Base-by-base conservation (phyloP, 2,113 vertebrate genomes). In the Sinocyclocheilus rhinocerous region DNA sequence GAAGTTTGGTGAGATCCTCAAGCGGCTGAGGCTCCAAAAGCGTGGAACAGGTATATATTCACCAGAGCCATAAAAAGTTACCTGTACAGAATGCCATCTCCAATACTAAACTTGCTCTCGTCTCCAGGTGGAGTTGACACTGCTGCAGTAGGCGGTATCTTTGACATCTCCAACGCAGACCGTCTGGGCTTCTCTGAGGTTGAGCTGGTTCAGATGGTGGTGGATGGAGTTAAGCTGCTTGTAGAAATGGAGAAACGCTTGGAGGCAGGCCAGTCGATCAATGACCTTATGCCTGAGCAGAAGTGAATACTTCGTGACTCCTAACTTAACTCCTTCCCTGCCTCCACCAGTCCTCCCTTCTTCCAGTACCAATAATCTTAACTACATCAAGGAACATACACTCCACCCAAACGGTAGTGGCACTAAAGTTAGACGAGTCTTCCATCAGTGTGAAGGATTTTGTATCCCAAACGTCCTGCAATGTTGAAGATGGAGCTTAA, bases 101-200 rank as follows among this genome's bases (percentile, higher is more conserved):
- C 4, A 76, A 0, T 16, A 24, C 50, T 72, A 12, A 24, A 9
- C 89, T 45, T 50, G 55, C 26, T 69, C 12, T 4, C 4, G 85
- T 61, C 81, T 18, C n/a, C 78, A 98, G 97, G 98, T 73, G 98
- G 98, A 1, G 98, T 99, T 84, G 98, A 99, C 92, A 99, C 97
- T 0, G 98, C 98, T 1, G 97, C 98, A 0, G 97, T 99, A 5
- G 98, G 97, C 2, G 97, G 98, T 1, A 94, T 98, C 88, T 99
- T 98, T 20, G 98, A 99, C 85, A 92, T 99, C 93, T 98, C 97
- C 89, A 99, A 98, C 2, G 97, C 97, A 0, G 97, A 99, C 92
- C 97, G 97, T 22, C 95, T 99, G 84, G 98, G 98, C 77, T 99
- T 98, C 94, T 99, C 97, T 0, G 97, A 99, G 94, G 98, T 99